These are phyloP conservation scores for Papilio demoleus DNA, from an alignment of 2,888 invertebrate genomes.

Conservation along the genomic window DNA sequence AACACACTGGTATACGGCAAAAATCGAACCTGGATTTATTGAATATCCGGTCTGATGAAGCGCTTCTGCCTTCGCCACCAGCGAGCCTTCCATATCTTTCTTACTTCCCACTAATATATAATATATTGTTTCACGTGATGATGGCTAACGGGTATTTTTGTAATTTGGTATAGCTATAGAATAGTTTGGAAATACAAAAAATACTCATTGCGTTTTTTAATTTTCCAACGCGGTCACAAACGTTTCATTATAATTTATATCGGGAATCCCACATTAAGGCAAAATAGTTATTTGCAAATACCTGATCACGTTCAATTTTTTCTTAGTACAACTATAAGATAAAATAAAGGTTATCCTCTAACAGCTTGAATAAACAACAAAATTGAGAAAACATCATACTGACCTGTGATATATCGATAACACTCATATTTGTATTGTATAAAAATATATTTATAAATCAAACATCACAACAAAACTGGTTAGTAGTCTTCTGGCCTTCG, in stretches of 20 bases:
- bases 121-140: too few relatives aligned
- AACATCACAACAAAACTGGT: conserved; percentile 35
- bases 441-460: conserved; percentile 36
- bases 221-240: too few relatives aligned
- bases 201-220: too few relatives aligned
- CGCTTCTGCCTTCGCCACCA: too few relatives aligned
- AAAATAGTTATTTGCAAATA: not conserved
- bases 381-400: not conserved
- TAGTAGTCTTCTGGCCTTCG: conserved; percentile 35
- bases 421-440: not conserved
- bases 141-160: too few relatives aligned
- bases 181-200: too few relatives aligned
- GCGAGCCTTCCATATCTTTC: too few relatives aligned
- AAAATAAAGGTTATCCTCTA: not conserved
- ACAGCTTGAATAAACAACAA: not conserved
- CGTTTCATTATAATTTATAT: not conserved
- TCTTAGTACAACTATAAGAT: not conserved
- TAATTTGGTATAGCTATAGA: too few relatives aligned
- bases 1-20: too few relatives aligned
- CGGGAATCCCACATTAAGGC: not conserved
- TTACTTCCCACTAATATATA: too few relatives aligned
- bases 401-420: not conserved
- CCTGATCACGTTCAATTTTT: not conserved
- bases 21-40: too few relatives aligned
- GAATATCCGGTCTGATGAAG: too few relatives aligned